phyloP scores from a whole-genome alignment of 2,797 vertebrate genomes.

The Centroberyx gerrardi region DNA sequence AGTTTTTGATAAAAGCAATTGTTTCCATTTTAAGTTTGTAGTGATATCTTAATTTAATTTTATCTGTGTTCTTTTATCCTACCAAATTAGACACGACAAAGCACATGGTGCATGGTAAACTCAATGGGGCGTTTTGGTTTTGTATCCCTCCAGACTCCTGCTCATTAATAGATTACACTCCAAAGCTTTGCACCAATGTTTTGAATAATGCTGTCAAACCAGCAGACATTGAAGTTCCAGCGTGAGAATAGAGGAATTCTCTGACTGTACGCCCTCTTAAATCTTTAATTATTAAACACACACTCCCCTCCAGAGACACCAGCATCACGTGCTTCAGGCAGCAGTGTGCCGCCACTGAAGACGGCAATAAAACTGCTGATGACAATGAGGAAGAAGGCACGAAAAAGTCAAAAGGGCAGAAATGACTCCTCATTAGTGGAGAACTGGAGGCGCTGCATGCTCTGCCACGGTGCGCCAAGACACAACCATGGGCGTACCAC shows the following conservation, averaged over 20 bases:
- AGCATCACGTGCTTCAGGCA: conserved; percentile 46
- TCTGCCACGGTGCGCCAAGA: conserved; percentile 47
- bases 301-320: conserved; percentile 42
- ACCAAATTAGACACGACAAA: background rate
- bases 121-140: background rate
- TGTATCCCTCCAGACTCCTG: background rate
- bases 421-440: conserved; percentile 72
- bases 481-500: conserved; percentile 56
- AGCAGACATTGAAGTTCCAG: conserved; percentile 24
- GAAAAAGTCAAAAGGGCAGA: conserved; percentile 68
- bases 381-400: conserved; percentile 36
- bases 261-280: conserved; percentile 18
- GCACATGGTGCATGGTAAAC: conserved; percentile 1
- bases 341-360: conserved; percentile 27
- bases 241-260: conserved; percentile 35
- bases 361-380: conserved; percentile 62
- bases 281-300: conserved; percentile 65
- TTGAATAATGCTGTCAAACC: conserved; percentile 23
- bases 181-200: background rate
- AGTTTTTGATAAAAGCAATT: too few species aligned
- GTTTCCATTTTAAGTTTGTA: background rate
- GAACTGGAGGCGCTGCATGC: conserved; percentile 50
- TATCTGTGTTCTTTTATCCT: too few species aligned
- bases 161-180: conserved; percentile 3
- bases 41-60: background rate